Evolutionary conservation across 2,113 vertebrate species (phyloP).

Genomic region (Pluvianellus socialis): DNA sequence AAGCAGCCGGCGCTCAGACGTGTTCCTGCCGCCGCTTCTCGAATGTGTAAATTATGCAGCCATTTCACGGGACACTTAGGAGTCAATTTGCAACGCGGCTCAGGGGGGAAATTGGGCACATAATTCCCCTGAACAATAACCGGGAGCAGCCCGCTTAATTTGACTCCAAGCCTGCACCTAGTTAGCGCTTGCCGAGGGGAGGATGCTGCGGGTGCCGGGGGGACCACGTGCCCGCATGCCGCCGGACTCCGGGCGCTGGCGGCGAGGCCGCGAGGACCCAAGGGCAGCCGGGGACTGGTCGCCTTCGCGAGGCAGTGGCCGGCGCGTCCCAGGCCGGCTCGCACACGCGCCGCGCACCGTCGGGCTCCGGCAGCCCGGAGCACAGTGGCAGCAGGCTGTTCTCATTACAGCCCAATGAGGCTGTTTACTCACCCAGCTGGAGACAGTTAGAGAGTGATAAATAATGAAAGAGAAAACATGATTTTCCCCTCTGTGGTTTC

Average conservation of each 20-base stretch:
- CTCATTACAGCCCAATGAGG: constrained; percentile 89
- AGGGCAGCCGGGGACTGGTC: neutral
- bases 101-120: constrained; percentile 70
- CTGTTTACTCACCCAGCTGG: constrained; percentile 94
- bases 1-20: neutral
- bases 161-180: constrained; percentile 9
- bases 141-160: constrained; percentile 45
- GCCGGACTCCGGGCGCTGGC: rapidly evolving
- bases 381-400: constrained; percentile 82
- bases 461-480: constrained; percentile 87
- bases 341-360: neutral
- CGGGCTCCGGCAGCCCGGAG: constrained; percentile 72
- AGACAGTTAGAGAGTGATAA: constrained; percentile 86
- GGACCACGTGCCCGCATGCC: neutral
- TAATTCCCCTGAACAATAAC: constrained; percentile 64
- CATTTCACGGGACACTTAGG: constrained; percentile 74
- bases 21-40: neutral
- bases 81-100: constrained; percentile 68
- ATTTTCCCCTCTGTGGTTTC: constrained; percentile 85
- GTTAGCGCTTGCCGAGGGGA: constrained; percentile 21
- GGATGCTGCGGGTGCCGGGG: neutral
- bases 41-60: constrained; percentile 50
- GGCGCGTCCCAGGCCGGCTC: neutral
- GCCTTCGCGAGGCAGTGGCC: neutral
- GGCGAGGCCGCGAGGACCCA: neutral